phyloP scores from a whole-genome alignment of 2,888 invertebrate species.

The Sceliomorpha sp. region DNA sequence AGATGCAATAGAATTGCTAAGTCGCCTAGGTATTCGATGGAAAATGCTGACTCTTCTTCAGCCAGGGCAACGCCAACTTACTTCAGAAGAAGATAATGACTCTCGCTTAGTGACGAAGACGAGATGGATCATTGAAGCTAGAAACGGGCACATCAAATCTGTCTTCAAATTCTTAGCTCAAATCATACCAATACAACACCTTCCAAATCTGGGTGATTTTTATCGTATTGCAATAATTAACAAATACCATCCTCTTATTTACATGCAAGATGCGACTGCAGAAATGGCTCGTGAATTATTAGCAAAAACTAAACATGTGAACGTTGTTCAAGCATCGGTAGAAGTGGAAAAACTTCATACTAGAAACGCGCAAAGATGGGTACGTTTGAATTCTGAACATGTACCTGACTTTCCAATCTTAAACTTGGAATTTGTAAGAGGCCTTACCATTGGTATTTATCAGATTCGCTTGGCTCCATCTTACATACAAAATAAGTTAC shows the following conservation, averaged over 20 bases:
- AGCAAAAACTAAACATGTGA: slow-evolving; percentile 13
- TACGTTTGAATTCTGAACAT: slow-evolving; percentile 15
- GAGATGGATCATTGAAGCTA: slow-evolving; percentile 27
- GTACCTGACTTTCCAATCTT: slow-evolving; percentile 32
- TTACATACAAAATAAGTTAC: slow-evolving; percentile 45
- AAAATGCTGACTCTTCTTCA: slow-evolving; percentile 23
- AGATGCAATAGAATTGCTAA: slow-evolving; percentile 30
- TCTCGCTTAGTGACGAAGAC: slow-evolving; percentile 44
- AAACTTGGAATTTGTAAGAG: slow-evolving; percentile 29
- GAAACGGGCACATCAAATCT: slow-evolving; percentile 47
- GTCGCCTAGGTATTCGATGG: slow-evolving; percentile 15
- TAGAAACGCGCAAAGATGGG: slow-evolving; percentile 30
- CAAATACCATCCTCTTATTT: slow-evolving; percentile 18
- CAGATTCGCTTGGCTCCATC: slow-evolving; percentile 44
- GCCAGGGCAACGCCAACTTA: slow-evolving; percentile 27
- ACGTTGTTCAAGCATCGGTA: slow-evolving; percentile 34
- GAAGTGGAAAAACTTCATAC: slow-evolving; percentile 28
- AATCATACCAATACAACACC: slow-evolving; percentile 18
- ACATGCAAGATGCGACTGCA: slow-evolving; percentile 21
- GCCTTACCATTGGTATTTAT: slow-evolving; percentile 34
- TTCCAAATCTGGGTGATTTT: slow-evolving; percentile 33
- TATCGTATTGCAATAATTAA: slow-evolving; percentile 42
- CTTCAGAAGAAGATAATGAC: slow-evolving; percentile 49
- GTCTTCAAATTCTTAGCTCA: no score
- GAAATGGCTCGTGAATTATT: slow-evolving; percentile 22